These are phyloP conservation scores for Eupithecia subfuscata DNA, from an alignment of 2,888 invertebrate genomes.

Conservation along the genomic window DNA sequence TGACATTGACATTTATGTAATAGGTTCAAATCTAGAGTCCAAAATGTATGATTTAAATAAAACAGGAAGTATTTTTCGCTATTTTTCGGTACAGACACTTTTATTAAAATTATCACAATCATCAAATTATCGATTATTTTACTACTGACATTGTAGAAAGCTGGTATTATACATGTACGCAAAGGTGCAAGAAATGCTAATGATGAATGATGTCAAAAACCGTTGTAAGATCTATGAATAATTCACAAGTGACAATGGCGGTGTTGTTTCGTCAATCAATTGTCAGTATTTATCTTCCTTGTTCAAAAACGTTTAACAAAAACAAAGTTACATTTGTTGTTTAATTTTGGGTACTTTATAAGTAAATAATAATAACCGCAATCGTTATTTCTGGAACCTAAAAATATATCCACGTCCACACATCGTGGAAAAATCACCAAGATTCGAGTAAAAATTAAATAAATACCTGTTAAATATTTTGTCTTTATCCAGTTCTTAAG, in stretches of 20 bases:
- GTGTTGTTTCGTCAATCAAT: conserved; percentile 39
- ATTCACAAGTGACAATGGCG: conserved; percentile 26
- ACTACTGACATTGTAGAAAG: neutral
- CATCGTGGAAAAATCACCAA: too few species aligned
- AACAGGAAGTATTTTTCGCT: neutral
- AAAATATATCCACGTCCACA: neutral
- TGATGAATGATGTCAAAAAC: conserved; percentile 1
- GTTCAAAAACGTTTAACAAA: conserved; percentile 8
- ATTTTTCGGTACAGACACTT: neutral
- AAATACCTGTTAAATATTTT: neutral
- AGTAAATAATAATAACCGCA: too few species aligned
- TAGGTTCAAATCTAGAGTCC: neutral
- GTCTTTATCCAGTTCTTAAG: neutral
- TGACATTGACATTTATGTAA: neutral
- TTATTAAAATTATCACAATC: neutral
- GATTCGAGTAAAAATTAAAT: too few species aligned
- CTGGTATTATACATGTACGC: neutral
- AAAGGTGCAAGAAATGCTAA: neutral
- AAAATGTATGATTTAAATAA: neutral
- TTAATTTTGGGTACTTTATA: neutral
- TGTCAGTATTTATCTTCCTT: conserved; percentile 39
- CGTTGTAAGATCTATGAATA: conserved; percentile 22
- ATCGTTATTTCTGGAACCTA: neutral
- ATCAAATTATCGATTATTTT: neutral
- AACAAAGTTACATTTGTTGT: neutral